These are phyloP conservation scores for Mechanitis messenoides DNA, from an alignment of 2,888 invertebrate species.

Conservation along the genomic window DNA sequence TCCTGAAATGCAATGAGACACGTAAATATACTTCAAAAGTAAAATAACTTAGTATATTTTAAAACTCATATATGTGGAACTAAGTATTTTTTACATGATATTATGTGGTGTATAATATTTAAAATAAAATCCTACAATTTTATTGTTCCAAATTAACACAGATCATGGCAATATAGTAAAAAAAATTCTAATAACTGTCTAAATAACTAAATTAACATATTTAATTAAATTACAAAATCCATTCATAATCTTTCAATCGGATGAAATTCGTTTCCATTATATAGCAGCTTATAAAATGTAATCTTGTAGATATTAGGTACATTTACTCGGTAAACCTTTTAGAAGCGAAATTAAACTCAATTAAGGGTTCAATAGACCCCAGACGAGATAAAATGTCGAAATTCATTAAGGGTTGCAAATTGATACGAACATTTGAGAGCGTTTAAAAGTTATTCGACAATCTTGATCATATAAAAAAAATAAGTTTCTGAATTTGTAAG, in stretches of 20 bases:
- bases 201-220: too few species aligned
- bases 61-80: too few species aligned
- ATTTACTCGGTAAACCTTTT: conserved; percentile 6
- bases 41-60: too few species aligned
- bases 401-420: conserved; percentile 5
- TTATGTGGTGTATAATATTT: too few species aligned
- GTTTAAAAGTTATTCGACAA: neutral
- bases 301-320: conserved; percentile 1
- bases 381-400: conserved; percentile 5
- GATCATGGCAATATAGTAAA: too few species aligned
- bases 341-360: conserved; percentile 5
- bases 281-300: conserved; percentile 1
- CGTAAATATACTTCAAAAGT: too few species aligned
- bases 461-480: neutral
- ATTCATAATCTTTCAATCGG: neutral
- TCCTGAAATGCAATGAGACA: too few species aligned
- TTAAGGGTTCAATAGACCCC: conserved; percentile 8
- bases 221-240: too few species aligned
- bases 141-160: too few species aligned
- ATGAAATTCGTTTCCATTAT: neutral
- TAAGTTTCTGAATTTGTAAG: neutral
- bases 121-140: too few species aligned
- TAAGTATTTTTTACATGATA: too few species aligned
- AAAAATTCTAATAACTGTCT: too few species aligned
- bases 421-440: conserved; percentile 2